Base-by-base conservation (phyloP, 2,888 invertebrate genomes). In the Apoda limacodes region DNA sequence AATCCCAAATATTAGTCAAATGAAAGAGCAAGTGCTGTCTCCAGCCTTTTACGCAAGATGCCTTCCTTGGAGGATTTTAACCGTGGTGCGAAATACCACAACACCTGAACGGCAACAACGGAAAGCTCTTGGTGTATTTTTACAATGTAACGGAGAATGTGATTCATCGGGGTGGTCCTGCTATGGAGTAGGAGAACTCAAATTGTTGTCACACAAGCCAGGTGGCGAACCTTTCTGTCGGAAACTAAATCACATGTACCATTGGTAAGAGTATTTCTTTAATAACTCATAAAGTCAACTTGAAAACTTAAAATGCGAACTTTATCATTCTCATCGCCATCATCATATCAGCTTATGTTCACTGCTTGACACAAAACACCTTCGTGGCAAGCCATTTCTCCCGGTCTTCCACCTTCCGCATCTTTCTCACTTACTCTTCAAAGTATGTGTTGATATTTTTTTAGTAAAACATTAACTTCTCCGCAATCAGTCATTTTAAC, bases 31-130 rank as follows among this genome's bases (percentile, higher is more conserved):
- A 40, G 85, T 87, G 21, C 82, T 98, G 9, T 98, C 98, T 9
- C 92, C 92, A 3, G 87, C 96, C 1, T 93, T 92, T 53, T 94
- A 88, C 72, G 95, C 98, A 4, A 85, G 98, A 32, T 98, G 98
- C 78, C 82, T 99, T 50, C 98, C 98, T 31, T 99, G 98, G 98
- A 95, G 94, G 75, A 97, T 99, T 43, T 92, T 99, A 86, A 93
- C 95, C 5, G 92, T 98, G 85, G 91, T 94, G 9, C 85, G 96
- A 3, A 56, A 69, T 32, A 89, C 88, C 40, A 86, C 88, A 2
- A 88, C 88, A 35, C 88, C 89, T 37, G 92, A 92, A 29, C 82
- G 90, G 29, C 85, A 86, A 39, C 83, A 85, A 22, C 88, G 88
- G 50, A 84, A 85, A 35, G 88, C 89, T 2, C 68, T 94, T 29